Evolutionary conservation across 2,113 vertebrate species (phyloP), one percentile per base, ranked within the genome.

Genomic region (Blennius ocellaris): DNA sequence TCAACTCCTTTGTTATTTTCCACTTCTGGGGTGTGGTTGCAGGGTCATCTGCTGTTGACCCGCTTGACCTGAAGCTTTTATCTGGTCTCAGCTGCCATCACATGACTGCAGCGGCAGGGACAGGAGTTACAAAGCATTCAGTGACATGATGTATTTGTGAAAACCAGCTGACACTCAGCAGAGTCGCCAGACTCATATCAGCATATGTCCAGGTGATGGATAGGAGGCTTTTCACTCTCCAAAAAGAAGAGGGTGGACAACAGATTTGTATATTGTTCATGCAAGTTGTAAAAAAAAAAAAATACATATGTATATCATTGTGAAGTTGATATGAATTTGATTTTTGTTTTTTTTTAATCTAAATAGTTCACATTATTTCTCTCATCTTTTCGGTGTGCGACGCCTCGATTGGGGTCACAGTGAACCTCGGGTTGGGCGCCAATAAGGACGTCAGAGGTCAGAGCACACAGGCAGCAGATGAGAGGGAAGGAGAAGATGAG

Each of bases 381-480:
- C 21, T 30, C 49, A 36, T 69, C 45, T 6, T 14, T 55, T 50
- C 7, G 56, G 68, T 41, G 21, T 16, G n/a, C 30, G 50, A 56
- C 15, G 41, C 43, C 51, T 39, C 14, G 11, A 40, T 17, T 43
- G 64, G 59, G 71, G 60, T 79, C 64, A 67, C 41, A n/a, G 44
- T 68, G 68, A 81, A 72, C 53, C 15, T 65, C 30, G 2, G 6
- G 53, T 44, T 56, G 40, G n/a, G 30, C 43, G 8, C 21, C 63
- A 69, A 62, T 81, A 69, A 76, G 63, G 43, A 69, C 47, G 48
- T 63, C 63, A 77, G 49, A 71, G 72, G 72, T 81, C 75, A 43
- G 1, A 0, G 45, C 21, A 39, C 45, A 77, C 51, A 63, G 55
- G 39, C 10, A 10, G 14, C 30, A 11, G 11, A 76, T 1, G 2